A percentile compares a stretch with the other conserved stretches of the same genome.
Conservation (phyloP, 2,113 vertebrate genomes). For the Hemiprocne comata region DNA sequence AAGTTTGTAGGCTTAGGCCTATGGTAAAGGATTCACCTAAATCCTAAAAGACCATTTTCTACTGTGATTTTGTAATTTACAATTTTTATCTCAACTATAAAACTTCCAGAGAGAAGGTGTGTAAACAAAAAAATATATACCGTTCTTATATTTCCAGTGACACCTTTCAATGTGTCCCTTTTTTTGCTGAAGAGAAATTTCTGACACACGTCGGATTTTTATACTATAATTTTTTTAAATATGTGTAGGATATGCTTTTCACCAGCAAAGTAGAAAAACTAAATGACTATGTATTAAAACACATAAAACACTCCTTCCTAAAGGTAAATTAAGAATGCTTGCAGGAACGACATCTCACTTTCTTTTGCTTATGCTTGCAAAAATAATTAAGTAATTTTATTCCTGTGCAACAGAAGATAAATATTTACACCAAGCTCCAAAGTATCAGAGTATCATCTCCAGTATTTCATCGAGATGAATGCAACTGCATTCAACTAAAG, state of each 20-base stretch:
- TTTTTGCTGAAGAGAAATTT: not conserved
- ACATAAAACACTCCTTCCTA: not conserved
- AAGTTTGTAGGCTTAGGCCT: not conserved
- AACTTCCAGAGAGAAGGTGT: not conserved
- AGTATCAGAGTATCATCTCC: not conserved
- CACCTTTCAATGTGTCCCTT: not conserved
- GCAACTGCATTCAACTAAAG: not conserved
- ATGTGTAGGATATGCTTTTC: not conserved
- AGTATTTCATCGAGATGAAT: not conserved
- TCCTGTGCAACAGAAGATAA: not conserved
- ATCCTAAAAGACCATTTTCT: not conserved
- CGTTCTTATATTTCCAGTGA: not conserved
- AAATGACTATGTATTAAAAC: not conserved
- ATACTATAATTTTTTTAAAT: accelerated
- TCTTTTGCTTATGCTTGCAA: not conserved
- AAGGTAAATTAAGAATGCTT: not conserved
- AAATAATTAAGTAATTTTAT: not conserved
- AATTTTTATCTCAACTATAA: not conserved
- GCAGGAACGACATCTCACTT: not conserved
- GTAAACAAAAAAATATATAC: not conserved
- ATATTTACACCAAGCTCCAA: not conserved
- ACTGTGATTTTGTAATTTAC: not conserved
- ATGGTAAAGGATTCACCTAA: not conserved
- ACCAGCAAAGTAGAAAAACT: not conserved
- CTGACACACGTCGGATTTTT: not conserved